phyloP scores from a whole-genome alignment of 2,113 vertebrate species.

The human region DNA sequence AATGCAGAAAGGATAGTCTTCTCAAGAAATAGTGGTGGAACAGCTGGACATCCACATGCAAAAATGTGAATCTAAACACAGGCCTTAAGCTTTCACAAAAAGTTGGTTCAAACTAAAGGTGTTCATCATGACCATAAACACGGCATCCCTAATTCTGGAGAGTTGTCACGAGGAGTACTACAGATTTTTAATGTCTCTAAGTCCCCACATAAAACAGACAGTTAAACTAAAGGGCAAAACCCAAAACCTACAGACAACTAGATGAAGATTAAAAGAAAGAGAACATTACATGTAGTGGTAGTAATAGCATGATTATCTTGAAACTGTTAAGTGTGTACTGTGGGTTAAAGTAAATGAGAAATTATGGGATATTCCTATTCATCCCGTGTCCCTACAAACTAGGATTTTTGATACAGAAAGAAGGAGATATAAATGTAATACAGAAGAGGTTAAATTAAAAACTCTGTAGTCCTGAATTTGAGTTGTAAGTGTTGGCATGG shows the following conservation, averaged over 20 bases:
- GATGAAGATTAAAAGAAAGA: not conserved
- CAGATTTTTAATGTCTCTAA: conserved; percentile 37
- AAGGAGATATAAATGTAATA: not conserved
- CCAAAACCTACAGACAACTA: not conserved
- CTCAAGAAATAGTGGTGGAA: not conserved
- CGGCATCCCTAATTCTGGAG: not conserved
- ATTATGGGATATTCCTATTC: not conserved
- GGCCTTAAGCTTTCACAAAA: not conserved
- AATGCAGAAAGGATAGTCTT: not conserved
- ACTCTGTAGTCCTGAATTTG: not conserved
- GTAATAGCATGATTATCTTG: not conserved
- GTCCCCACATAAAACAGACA: not conserved
- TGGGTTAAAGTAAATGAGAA: not conserved
- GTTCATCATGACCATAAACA: not conserved
- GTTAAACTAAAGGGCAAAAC: not conserved
- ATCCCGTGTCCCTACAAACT: not conserved
- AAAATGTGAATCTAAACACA: conserved; percentile 15
- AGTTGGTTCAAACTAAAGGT: not conserved
- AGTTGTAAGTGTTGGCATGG: not conserved
- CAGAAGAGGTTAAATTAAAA: not conserved
- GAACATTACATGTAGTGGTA: not conserved
- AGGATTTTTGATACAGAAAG: not conserved
- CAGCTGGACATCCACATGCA: not conserved
- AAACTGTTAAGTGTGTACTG: not conserved
- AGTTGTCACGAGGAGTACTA: not conserved